A percentile compares a stretch with the other conserved stretches of the same genome.
Evolutionary conservation across 1,140 invertebrate genomes (phyloP).

Genomic region (Macrocentrus cingulum): DNA sequence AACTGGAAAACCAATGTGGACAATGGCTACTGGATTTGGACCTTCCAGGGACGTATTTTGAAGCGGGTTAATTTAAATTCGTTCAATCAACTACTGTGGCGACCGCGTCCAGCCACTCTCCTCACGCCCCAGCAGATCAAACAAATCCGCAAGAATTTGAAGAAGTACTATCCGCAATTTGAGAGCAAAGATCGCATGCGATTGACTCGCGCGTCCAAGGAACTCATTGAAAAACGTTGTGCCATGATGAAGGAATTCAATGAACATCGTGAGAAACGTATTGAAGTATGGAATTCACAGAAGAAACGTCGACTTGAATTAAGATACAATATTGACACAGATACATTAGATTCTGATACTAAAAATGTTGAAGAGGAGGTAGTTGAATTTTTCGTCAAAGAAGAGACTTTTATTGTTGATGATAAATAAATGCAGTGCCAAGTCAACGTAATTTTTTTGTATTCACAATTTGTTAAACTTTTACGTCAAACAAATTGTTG

Average conservation of each 20-base stretch:
- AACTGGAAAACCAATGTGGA: constrained; percentile 96
- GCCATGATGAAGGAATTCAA: constrained; percentile 86
- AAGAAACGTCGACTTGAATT: constrained; percentile 81
- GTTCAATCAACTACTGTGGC: constrained; percentile 95
- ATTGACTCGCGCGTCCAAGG: constrained; percentile 92
- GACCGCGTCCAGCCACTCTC: constrained; percentile 87
- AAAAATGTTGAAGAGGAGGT: constrained; percentile 92
- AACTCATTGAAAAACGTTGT: constrained; percentile 91
- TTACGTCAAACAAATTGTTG: too few species aligned
- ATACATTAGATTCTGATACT: constrained; percentile 81
- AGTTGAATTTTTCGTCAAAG: constrained; percentile 97
- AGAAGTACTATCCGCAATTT: constrained; percentile 95
- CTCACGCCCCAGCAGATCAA: constrained; percentile 80
- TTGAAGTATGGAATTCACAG: constrained; percentile 74
- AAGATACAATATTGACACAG: constrained; percentile 87
- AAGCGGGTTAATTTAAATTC: constrained; percentile 84
- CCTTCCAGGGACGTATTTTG: constrained; percentile 90
- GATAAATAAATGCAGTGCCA: constrained; percentile 44
- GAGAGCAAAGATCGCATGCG: constrained; percentile 94
- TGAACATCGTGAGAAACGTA: constrained; percentile 74
- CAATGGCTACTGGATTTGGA: constrained; percentile 96
- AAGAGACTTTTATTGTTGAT: constrained; percentile 83
- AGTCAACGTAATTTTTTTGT: constrained; percentile 9
- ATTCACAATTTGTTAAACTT: constrained; percentile 24
- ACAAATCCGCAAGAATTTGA: constrained; percentile 97